Conservation (phyloP, 2,888 invertebrate species). For the Amphipyra tragopoginis region DNA sequence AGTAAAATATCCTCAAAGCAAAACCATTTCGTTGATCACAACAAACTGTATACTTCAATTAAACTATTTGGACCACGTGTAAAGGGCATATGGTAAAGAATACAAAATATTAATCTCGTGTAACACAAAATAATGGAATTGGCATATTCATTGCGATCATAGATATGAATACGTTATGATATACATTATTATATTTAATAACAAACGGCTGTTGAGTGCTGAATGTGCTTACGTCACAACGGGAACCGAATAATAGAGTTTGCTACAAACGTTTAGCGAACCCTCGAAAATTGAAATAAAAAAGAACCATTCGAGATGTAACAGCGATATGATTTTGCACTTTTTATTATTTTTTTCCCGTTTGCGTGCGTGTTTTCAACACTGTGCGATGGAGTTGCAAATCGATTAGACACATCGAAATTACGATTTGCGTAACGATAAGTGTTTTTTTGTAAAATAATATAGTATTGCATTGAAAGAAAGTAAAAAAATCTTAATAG, state of each 20-base stretch:
- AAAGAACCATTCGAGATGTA: conserved; percentile 88
- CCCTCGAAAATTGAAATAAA: conserved; percentile 89
- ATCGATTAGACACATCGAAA: conserved; percentile 73
- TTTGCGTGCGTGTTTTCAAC: conserved; percentile 82
- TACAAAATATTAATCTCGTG: conserved; percentile 57
- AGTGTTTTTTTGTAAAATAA: conserved; percentile 5
- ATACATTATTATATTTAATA: conserved; percentile 88
- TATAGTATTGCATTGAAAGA: no score
- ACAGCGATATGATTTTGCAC: conserved; percentile 89
- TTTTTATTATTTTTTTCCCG: conserved; percentile 78
- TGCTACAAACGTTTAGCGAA: conserved; percentile 87
- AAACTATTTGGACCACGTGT: conserved; percentile 13
- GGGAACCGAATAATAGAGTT: conserved; percentile 88
- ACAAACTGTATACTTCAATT: conserved; percentile 3
- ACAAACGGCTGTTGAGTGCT: conserved; percentile 83
- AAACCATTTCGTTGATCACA: not conserved
- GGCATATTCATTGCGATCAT: conserved; percentile 86
- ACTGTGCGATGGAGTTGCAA: conserved; percentile 75
- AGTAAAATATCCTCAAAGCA: no score
- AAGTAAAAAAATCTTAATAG: no score
- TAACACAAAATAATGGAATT: conserved; percentile 74
- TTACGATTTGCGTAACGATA: conserved; percentile 45
- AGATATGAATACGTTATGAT: conserved; percentile 89
- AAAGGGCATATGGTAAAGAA: conserved; percentile 41
- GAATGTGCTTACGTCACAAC: conserved; percentile 88